These are phyloP conservation scores for Thamnaconus septentrionalis DNA, from an alignment of 2,113 vertebrate genomes.

Conservation along the genomic window DNA sequence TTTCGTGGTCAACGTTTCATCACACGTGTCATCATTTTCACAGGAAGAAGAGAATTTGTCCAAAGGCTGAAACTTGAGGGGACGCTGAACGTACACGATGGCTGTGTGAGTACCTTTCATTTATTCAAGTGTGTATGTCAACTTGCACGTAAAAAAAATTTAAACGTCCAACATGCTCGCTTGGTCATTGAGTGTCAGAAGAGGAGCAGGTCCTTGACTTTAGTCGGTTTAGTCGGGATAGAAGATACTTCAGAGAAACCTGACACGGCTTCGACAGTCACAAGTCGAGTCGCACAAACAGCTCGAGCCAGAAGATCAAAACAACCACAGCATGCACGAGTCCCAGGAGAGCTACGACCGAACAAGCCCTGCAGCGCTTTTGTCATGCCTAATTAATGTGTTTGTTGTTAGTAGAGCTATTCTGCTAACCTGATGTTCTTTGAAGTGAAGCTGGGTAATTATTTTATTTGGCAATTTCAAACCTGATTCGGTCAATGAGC, in stretches of 20 bases:
- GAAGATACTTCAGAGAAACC: conserved; percentile 57
- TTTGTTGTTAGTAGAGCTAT: too few relatives aligned
- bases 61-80: conserved; percentile 98
- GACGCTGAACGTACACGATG: conserved; percentile 94
- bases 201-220: too few relatives aligned
- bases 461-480: too few relatives aligned
- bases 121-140: not conserved
- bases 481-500: too few relatives aligned
- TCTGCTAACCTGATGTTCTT: too few relatives aligned
- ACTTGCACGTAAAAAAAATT: not conserved
- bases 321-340: not conserved
- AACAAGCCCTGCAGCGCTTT: not conserved
- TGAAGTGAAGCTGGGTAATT: too few relatives aligned
- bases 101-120: conserved; percentile 85
- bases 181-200: too few relatives aligned
- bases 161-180: not conserved
- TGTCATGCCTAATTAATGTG: too few relatives aligned
- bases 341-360: conserved; percentile 2
- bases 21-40: conserved; percentile 15
- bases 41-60: conserved; percentile 98
- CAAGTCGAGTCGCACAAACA: conserved; percentile 42
- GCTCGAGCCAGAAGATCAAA: conserved; percentile 23
- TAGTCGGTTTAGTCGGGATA: conserved; percentile 25
- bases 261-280: conserved; percentile 51
- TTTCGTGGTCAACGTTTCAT: not conserved